phyloP scores from a whole-genome alignment of 1,140 invertebrate genomes.

The Drosophila nannoptera region DNA sequence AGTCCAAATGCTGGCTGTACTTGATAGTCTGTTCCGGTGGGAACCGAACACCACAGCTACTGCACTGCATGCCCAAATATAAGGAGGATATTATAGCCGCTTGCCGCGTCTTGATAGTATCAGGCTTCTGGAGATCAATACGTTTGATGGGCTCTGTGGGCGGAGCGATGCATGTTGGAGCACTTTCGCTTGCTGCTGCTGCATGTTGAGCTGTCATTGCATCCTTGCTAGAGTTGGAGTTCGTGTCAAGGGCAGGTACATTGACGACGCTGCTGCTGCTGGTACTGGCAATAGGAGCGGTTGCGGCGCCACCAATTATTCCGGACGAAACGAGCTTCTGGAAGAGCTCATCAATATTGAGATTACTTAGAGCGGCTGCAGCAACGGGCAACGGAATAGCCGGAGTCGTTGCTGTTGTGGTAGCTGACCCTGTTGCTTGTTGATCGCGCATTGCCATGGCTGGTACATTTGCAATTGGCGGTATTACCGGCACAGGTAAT shows the following conservation, averaged over 20 bases:
- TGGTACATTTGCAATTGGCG: conserved; percentile 1
- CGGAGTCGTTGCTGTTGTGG: conserved; percentile 7
- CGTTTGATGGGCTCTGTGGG: conserved; percentile 80
- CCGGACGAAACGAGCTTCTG: conserved; percentile 90
- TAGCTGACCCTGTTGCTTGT: neutral
- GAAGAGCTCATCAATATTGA: conserved; percentile 91
- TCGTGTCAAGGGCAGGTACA: neutral
- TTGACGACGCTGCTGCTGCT: neutral
- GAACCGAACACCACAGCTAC: conserved; percentile 95
- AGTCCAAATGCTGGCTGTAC: conserved; percentile 96
- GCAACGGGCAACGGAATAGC: conserved; percentile 46
- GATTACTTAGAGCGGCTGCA: conserved; percentile 70
- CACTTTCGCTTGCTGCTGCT: conserved; percentile 1
- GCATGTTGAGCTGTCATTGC: neutral
- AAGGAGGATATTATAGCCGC: conserved; percentile 84
- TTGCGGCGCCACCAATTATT: conserved; percentile 83
- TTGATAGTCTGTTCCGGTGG: conserved; percentile 91
- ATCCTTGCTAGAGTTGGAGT: neutral
- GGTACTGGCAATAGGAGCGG: conserved; percentile 17
- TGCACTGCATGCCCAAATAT: conserved; percentile 95
- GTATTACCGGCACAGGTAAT: conserved; percentile 35
- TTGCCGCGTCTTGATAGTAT: conserved; percentile 88
- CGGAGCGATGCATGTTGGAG: conserved; percentile 36
- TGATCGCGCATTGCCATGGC: neutral
- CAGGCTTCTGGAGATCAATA: conserved; percentile 84